Percentiles rank a stretch among this genome's conserved stretches.
These are phyloP conservation scores for Petrocephalus sullivani DNA, from an alignment of 2,797 vertebrate genomes.

Conservation along the genomic window DNA sequence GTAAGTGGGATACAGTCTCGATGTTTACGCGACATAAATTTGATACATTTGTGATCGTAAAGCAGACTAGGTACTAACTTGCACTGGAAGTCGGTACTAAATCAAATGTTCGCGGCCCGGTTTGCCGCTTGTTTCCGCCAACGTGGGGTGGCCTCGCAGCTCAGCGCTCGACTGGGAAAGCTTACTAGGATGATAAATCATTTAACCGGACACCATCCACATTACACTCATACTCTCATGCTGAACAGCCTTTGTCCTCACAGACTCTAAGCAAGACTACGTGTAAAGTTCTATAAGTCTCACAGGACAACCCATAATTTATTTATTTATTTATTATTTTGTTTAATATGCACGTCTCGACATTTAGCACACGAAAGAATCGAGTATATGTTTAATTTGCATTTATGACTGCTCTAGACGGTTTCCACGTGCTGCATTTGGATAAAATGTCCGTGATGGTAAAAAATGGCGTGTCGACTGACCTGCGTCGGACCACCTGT, in stretches of 20 bases:
- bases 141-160: slow-evolving; percentile 38
- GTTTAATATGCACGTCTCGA: neutral
- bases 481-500: neutral
- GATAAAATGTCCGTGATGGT: neutral
- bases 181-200: slow-evolving; percentile 75
- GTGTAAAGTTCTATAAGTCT: slow-evolving; percentile 48
- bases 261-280: slow-evolving; percentile 54
- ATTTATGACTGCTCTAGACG: neutral
- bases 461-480: slow-evolving; percentile 13
- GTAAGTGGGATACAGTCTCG: neutral
- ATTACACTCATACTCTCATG: slow-evolving; percentile 63
- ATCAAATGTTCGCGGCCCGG: slow-evolving; percentile 37
- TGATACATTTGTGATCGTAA: neutral
- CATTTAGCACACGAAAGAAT: neutral
- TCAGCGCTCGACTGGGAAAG: slow-evolving; percentile 58
- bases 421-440: neutral
- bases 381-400: neutral
- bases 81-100: neutral
- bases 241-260: slow-evolving; percentile 58
- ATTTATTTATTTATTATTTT: neutral
- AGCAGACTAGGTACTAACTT: neutral
- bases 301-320: slow-evolving; percentile 21
- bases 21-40: neutral
- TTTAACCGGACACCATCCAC: slow-evolving; percentile 61
- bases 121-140: slow-evolving; percentile 67